These are phyloP conservation scores for cattle (Bos taurus) DNA, from an alignment of 2,113 vertebrate genomes.

Conservation along the genomic window ARS-UCD2.0 NC_037335.1:97308001-97308500, in stretches of 20 bases:
- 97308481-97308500: neutral
- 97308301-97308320: neutral
- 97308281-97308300: neutral
- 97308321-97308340: neutral
- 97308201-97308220: neutral
- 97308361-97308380: neutral
- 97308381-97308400: neutral
- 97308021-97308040: neutral
- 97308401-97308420: neutral
- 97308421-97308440: neutral
- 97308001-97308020: neutral
- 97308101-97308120: neutral
- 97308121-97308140: neutral
- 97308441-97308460: neutral
- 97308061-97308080: accelerated
- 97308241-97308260: neutral
- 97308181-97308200: neutral
- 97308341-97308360: neutral
- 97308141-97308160: neutral
- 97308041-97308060: neutral
- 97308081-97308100: neutral
- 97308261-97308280: neutral
- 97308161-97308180: neutral
- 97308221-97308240: neutral
- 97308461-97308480: neutral